phyloP scores from a whole-genome alignment of 2,888 invertebrate species.

The Lomographa bimaculata region DNA sequence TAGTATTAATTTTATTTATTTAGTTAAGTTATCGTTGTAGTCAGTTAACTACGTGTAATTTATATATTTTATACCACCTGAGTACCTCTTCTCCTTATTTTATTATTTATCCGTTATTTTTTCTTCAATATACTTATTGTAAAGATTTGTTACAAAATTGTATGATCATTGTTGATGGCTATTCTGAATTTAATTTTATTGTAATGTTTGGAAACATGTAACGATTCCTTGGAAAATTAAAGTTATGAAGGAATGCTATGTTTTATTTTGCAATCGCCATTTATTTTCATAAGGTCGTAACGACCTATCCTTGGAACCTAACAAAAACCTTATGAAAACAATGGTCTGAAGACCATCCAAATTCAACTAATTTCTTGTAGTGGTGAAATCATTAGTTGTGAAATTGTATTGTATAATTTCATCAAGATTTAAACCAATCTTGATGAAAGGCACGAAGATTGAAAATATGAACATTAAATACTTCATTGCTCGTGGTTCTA shows the following conservation, averaged over 20 bases:
- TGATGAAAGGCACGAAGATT: too few relatives aligned
- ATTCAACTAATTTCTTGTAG: too few relatives aligned
- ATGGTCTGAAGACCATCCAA: too few relatives aligned
- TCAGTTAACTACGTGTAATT: constrained; percentile 69
- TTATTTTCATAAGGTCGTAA: too few relatives aligned
- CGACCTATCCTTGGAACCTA: too few relatives aligned
- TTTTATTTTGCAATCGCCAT: constrained; percentile 44
- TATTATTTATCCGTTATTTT: constrained; percentile 45
- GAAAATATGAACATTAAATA: too few relatives aligned
- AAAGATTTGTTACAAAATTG: constrained; percentile 46
- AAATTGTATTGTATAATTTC: too few relatives aligned
- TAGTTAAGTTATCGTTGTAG: constrained; percentile 68
- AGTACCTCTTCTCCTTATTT: constrained; percentile 77
- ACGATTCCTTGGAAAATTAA: constrained; percentile 46
- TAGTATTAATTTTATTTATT: constrained; percentile 82
- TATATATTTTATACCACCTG: constrained; percentile 77
- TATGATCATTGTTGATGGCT: constrained; percentile 23
- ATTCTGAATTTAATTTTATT: constrained; percentile 26
- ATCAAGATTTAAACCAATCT: too few relatives aligned
- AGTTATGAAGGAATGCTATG: constrained; percentile 39
- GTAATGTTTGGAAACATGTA: constrained; percentile 33
- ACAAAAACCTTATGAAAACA: too few relatives aligned
- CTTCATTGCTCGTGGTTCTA: too few relatives aligned
- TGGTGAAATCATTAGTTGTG: too few relatives aligned
- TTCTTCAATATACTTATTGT: constrained; percentile 43